Conservation (phyloP, 2,888 invertebrate genomes). For the Drosophila stalkeri region DNA sequence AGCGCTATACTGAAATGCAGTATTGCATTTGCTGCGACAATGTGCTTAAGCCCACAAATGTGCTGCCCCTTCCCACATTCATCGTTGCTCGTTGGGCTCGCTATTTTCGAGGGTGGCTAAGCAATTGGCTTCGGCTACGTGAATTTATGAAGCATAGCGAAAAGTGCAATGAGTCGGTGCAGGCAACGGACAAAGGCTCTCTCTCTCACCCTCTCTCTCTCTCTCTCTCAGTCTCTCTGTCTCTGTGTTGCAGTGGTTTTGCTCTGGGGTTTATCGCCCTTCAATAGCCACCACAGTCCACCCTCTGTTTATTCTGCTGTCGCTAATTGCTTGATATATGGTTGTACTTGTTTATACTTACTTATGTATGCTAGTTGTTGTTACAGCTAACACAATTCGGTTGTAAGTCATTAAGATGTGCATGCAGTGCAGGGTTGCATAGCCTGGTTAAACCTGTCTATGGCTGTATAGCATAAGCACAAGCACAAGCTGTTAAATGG, state of each 20-base stretch:
- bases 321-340: conserved; percentile 77
- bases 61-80: neutral
- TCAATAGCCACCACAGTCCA: conserved; percentile 1
- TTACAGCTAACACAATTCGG: conserved; percentile 57
- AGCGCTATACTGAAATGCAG: conserved; percentile 43
- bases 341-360: conserved; percentile 37
- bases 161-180: conserved; percentile 66
- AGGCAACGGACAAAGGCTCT: conserved; percentile 5
- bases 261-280: conserved; percentile 18
- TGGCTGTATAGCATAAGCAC: conserved; percentile 5
- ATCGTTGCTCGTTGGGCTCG: neutral
- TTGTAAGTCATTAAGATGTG: conserved; percentile 44
- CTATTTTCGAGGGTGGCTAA: conserved; percentile 54
- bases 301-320: conserved; percentile 66
- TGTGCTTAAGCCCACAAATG: conserved; percentile 35
- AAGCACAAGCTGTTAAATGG: conserved; percentile 38
- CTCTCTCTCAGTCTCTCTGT: too few species aligned
- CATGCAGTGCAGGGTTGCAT: conserved; percentile 41
- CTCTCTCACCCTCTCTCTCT: too few species aligned
- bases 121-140: conserved; percentile 61
- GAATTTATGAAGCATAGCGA: conserved; percentile 71
- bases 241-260: conserved; percentile 30
- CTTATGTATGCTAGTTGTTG: conserved; percentile 45
- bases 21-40: conserved; percentile 55
- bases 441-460: conserved; percentile 16